phyloP scores from a whole-genome alignment of 2,113 vertebrate genomes.

The Speoplatyrhinus poulsoni region DNA sequence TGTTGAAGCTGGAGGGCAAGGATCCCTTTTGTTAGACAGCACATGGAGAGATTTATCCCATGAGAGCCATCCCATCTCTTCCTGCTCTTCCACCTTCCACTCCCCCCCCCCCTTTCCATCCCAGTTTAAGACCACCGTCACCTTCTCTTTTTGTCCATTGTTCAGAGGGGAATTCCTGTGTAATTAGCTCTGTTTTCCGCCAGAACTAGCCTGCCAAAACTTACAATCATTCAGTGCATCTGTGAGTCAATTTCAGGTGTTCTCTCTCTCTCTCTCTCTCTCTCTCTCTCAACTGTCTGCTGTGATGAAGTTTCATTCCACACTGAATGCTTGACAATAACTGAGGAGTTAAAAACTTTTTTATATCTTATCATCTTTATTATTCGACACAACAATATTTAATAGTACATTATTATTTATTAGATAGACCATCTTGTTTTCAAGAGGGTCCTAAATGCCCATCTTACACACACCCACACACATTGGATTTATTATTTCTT shows the following conservation, averaged over 20 bases:
- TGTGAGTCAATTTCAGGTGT: background rate
- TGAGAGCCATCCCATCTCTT: slow-evolving; percentile 13
- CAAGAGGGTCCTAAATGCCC: no score
- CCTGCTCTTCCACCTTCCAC: slow-evolving; percentile 20
- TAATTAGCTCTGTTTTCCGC: slow-evolving; percentile 20
- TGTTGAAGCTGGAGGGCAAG: background rate
- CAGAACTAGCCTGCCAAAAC: slow-evolving; percentile 12
- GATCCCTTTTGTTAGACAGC: slow-evolving; percentile 2
- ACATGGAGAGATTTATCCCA: slow-evolving; percentile 17
- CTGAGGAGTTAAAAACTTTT: no score
- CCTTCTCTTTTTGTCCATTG: slow-evolving; percentile 19
- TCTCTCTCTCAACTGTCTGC: background rate
- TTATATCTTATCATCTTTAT: no score
- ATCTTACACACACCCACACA: no score
- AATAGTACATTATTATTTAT: no score
- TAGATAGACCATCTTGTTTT: no score
- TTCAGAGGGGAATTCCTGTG: slow-evolving; percentile 16
- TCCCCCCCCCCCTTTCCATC: slow-evolving; percentile 9
- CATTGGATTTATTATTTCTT: no score
- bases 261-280: background rate
- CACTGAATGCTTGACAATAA: no score
- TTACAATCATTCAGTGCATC: slow-evolving; percentile 4
- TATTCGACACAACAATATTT: no score
- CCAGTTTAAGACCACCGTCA: background rate
- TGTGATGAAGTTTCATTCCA: background rate